A percentile compares a stretch with the other conserved stretches of the same genome.
Evolutionary conservation across 2,888 invertebrate species (phyloP).

Genomic region (Brachycybe producta): DNA sequence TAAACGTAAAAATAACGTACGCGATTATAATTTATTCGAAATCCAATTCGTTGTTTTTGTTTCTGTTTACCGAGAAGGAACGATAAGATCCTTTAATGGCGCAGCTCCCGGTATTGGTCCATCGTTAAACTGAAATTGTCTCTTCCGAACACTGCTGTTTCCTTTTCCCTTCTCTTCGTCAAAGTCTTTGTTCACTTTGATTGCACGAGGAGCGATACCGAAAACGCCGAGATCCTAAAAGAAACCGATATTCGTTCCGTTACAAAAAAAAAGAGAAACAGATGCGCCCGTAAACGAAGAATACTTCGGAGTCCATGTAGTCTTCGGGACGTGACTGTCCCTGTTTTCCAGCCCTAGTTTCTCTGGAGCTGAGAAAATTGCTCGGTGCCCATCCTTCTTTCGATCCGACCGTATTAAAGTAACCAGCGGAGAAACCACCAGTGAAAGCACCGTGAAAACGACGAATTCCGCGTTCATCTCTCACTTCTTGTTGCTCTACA

Average conservation of each 20-base stretch:
- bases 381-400: constrained; percentile 85
- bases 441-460: constrained; percentile 99
- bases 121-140: constrained; percentile 29
- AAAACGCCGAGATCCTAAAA: constrained; percentile 70
- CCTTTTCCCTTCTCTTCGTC: constrained; percentile 18
- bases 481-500: constrained; percentile 69
- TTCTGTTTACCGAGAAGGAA: constrained; percentile 44
- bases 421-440: constrained; percentile 95
- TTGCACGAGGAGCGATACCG: constrained; percentile 81
- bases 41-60: neutral
- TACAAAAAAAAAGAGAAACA: too few relatives aligned
- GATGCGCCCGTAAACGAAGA: too few relatives aligned
- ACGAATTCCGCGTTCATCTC: constrained; percentile 73
- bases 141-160: constrained; percentile 6
- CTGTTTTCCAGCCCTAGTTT: constrained; percentile 45
- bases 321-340: constrained; percentile 71
- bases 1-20: constrained; percentile 18
- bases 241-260: too few relatives aligned
- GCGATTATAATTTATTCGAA: neutral
- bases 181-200: constrained; percentile 70
- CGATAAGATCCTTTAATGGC: constrained; percentile 53
- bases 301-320: constrained; percentile 91
- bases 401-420: constrained; percentile 90
- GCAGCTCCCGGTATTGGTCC: constrained; percentile 50
- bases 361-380: constrained; percentile 76